Evolutionary conservation across 2,888 invertebrate genomes (phyloP).

Genomic region (Plagodis pulveraria): DNA sequence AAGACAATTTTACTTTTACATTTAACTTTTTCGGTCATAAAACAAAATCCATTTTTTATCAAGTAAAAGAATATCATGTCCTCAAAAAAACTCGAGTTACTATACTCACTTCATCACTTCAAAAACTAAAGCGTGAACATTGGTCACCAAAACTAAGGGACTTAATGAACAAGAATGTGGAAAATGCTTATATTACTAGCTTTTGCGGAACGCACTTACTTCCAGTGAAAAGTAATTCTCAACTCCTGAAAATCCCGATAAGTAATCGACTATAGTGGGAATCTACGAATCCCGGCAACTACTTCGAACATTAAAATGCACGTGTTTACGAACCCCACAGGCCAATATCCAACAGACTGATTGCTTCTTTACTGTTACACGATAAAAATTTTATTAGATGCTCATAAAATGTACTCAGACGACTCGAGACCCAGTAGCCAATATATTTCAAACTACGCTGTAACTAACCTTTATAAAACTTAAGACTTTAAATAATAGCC

Average conservation of each 20-base stretch:
- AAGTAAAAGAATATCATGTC: too few species aligned
- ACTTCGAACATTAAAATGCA: constrained; percentile 75
- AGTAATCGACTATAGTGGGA: constrained; percentile 54
- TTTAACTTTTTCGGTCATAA: too few species aligned
- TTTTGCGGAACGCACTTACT: constrained; percentile 12
- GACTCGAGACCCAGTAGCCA: constrained; percentile 79
- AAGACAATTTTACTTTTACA: too few species aligned
- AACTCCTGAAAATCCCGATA: constrained; percentile 26
- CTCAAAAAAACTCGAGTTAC: too few species aligned
- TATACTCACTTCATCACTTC: background rate
- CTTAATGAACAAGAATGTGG: constrained; percentile 8
- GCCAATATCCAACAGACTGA: constrained; percentile 82
- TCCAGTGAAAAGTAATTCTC: constrained; percentile 16
- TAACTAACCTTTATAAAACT: constrained; percentile 75
- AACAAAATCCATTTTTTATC: too few species aligned
- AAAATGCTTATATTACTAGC: too few species aligned
- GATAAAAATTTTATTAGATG: constrained; percentile 83
- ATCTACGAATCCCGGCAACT: constrained; percentile 68
- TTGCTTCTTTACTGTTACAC: constrained; percentile 85
- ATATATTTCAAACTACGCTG: constrained; percentile 80
- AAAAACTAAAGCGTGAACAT: constrained; percentile 4
- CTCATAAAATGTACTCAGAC: constrained; percentile 79
- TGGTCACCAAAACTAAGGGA: constrained; percentile 7
- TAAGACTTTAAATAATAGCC: constrained; percentile 48
- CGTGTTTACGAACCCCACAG: constrained; percentile 81